Base-by-base conservation (phyloP, 2,797 vertebrate species). In the Microctenopoma lineatum region DNA sequence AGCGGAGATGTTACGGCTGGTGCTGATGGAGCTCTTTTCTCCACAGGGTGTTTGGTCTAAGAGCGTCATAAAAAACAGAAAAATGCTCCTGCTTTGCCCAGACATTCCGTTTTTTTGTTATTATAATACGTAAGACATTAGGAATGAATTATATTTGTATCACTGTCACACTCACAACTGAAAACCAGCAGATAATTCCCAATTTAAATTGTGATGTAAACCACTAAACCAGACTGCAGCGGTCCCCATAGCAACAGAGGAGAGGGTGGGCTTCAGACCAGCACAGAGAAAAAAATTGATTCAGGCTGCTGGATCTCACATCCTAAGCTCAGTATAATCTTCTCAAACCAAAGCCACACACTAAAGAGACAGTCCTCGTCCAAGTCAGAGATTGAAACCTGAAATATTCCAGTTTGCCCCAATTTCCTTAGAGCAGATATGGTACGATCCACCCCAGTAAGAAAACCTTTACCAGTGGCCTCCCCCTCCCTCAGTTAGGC, bases 221-320 rank as follows among this genome's bases (percentile, higher is more conserved):
- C 70, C 70, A 58, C 52, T 65, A 42, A 82, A 77, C 67, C 83
- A 83, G 90, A 93, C 92, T 92, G 93, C 92, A 91, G 92, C 89
- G 88, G 93, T 95, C 92, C 84, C 93, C 93, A 95, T 95, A 86
- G 94, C 92, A 95, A 95, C 93, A 81, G 89, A 92, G 84, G 87
- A 75, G 84, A 84, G 82, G 85, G 47, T 75, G 79, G 80, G 73
- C 76, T 81, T 88, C 85, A 74, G 68, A 73, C 66, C 73, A 63
- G 51, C 72, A 60, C 55, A 70, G 66, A 72, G 36, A 42, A 14
- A 47, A 26, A 21, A 51, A 4, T 29, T 59, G 44, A 73, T 59
- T 61, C 44, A 66, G 26, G 42, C 18, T 45, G 27, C 54, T 76
- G 13, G 27, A 65, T 38, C 11, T 59, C 61, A 79, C 54, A 73